A percentile compares a stretch with the other conserved stretches of the same genome.
Evolutionary conservation across 2,113 vertebrate genomes (phyloP).

Genomic region (Nematolebias whitei): DNA sequence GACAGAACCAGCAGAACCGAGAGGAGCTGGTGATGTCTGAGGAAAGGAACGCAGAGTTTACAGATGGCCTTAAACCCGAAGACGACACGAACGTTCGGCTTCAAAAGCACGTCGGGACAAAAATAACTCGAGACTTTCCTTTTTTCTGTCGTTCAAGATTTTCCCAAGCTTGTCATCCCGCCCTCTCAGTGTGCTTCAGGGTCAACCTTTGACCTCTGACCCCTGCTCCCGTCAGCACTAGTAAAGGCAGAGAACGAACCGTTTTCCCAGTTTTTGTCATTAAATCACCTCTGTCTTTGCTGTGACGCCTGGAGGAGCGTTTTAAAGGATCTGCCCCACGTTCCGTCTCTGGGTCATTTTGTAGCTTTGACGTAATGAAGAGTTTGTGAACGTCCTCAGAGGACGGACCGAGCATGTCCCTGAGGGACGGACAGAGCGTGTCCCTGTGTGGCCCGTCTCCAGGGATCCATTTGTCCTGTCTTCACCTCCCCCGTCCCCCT

Average conservation of each 20-base stretch:
- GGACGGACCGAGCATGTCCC: too few relatives aligned
- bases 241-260: too few relatives aligned
- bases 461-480: constrained; percentile 56
- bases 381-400: too few relatives aligned
- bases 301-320: constrained; percentile 57
- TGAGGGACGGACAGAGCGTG: too few relatives aligned
- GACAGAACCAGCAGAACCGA: neutral
- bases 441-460: constrained; percentile 41
- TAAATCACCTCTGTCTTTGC: too few relatives aligned
- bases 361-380: constrained; percentile 47
- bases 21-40: neutral
- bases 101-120: neutral
- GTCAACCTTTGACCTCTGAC: constrained; percentile 63
- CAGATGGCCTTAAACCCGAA: neutral
- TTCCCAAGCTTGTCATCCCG: constrained; percentile 71
- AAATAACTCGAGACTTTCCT: constrained; percentile 21
- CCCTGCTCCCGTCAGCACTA: constrained; percentile 28
- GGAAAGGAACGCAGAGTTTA: neutral
- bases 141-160: constrained; percentile 24
- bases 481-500: constrained; percentile 44
- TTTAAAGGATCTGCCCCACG: constrained; percentile 46
- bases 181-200: constrained; percentile 54
- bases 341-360: constrained; percentile 31
- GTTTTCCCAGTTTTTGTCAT: too few relatives aligned
- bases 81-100: too few relatives aligned